phyloP scores from a whole-genome alignment of 2,888 invertebrate species.

The Neoaliturus tenellus region DNA sequence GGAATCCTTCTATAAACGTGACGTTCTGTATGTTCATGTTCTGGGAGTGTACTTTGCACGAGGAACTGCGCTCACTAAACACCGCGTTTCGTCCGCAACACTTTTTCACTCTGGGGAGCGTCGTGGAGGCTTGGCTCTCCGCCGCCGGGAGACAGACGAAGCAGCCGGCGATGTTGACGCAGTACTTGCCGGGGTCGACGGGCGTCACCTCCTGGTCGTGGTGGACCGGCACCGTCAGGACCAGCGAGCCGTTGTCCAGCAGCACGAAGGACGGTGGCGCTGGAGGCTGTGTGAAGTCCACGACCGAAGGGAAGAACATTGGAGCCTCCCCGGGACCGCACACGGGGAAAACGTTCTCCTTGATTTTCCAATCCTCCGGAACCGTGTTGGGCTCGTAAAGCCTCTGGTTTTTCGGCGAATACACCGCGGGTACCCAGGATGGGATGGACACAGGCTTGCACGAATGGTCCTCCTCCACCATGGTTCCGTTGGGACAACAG shows the following conservation, averaged over 20 bases:
- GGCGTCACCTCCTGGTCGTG: constrained; percentile 72
- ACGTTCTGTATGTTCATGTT: constrained; percentile 66
- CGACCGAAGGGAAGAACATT: constrained; percentile 71
- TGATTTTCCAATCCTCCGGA: constrained; percentile 75
- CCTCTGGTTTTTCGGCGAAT: constrained; percentile 56
- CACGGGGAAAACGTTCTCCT: constrained; percentile 69
- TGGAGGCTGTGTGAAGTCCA: constrained; percentile 70
- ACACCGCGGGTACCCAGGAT: constrained; percentile 75
- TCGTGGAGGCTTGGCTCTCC: constrained; percentile 61
- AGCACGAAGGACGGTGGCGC: constrained; percentile 73
- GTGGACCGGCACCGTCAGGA: constrained; percentile 71
- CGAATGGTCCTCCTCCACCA: constrained; percentile 72
- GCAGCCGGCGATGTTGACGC: constrained; percentile 81
- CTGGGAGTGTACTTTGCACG: constrained; percentile 70
- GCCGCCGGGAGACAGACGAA: constrained; percentile 77
- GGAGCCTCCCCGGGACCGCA: constrained; percentile 71
- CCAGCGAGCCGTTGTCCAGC: constrained; percentile 81
- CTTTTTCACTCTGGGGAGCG: constrained; percentile 72
- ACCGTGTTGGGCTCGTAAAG: constrained; percentile 64
- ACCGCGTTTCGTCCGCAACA: constrained; percentile 83
- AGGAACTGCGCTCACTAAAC: constrained; percentile 77
- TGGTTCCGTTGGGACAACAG: constrained; percentile 76
- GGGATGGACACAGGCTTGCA: constrained; percentile 70
- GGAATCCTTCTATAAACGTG: constrained; percentile 75
- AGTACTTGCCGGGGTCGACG: constrained; percentile 78